phyloP scores from a whole-genome alignment of 2,888 invertebrate genomes.

The Zele albiditarsus region DNA sequence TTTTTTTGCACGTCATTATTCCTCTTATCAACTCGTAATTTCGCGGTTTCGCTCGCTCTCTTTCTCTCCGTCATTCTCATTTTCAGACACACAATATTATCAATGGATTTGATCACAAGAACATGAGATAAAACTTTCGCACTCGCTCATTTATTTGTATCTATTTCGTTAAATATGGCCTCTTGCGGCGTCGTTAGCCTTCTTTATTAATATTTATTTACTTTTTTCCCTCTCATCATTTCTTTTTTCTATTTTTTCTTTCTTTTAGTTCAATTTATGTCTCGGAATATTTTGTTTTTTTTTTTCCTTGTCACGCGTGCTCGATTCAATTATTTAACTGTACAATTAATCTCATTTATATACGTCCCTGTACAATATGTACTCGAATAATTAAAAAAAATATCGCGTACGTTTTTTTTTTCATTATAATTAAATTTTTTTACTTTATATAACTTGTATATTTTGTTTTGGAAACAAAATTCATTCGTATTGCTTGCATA shows the following conservation, averaged over 20 bases:
- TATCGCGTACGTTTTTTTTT: constrained; percentile 21
- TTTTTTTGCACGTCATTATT: neutral
- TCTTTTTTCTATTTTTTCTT: neutral
- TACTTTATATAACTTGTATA: constrained; percentile 24
- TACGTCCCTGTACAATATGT: constrained; percentile 37
- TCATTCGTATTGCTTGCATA: constrained; percentile 48
- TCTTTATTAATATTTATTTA: constrained; percentile 36
- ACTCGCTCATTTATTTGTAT: constrained; percentile 27
- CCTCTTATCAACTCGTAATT: neutral
- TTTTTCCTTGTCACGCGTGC: constrained; percentile 1
- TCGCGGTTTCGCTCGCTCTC: neutral
- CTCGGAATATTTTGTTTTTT: neutral
- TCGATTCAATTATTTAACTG: constrained; percentile 28
- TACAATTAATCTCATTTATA: constrained; percentile 37
- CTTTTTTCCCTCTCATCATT: neutral
- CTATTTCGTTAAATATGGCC: constrained; percentile 59
- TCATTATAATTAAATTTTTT: neutral
- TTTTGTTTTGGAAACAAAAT: constrained; percentile 23
- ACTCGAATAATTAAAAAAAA: constrained; percentile 36
- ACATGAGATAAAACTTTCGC: constrained; percentile 3
- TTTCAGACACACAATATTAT: constrained; percentile 11
- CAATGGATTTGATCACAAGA: constrained; percentile 12
- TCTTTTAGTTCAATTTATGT: constrained; percentile 6
- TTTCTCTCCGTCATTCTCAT: neutral
- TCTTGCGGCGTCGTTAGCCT: constrained; percentile 63